phyloP scores from a whole-genome alignment of 2,888 invertebrate genomes.

The Dasysyrphus albostriatus region DNA sequence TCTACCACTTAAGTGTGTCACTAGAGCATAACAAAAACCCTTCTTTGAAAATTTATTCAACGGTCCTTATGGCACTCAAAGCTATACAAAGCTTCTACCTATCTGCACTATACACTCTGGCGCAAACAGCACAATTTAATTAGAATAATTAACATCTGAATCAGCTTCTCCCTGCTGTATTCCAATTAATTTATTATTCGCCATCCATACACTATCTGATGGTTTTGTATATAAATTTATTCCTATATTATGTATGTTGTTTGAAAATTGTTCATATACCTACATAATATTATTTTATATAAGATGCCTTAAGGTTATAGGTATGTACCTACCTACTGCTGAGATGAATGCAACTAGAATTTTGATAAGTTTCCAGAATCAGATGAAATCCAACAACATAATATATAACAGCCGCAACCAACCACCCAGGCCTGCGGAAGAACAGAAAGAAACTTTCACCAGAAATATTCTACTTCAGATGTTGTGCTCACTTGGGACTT shows the following conservation, averaged over 20 bases:
- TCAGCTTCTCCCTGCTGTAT: conserved; percentile 45
- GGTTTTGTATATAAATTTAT: conserved; percentile 18
- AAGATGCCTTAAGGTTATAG: conserved; percentile 25
- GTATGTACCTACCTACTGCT: neutral
- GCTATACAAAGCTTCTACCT: neutral
- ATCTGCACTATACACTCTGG: neutral
- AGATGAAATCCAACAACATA: conserved; percentile 24
- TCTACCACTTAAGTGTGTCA: conserved; percentile 29
- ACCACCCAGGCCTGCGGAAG: conserved; percentile 13
- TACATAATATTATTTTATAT: neutral
- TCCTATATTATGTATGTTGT: neutral
- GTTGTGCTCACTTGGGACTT: conserved; percentile 63
- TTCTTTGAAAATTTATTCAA: conserved; percentile 15
- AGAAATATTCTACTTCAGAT: conserved; percentile 49
- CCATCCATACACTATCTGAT: conserved; percentile 43
- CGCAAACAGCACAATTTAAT: conserved; percentile 56
- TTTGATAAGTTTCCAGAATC: conserved; percentile 44
- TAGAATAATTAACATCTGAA: conserved; percentile 61
- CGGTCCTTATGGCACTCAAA: conserved; percentile 4
- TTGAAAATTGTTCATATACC: too few species aligned
- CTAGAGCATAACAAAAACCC: conserved; percentile 32
- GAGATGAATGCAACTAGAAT: conserved; percentile 60
- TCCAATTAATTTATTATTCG: conserved; percentile 64
- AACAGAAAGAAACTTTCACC: conserved; percentile 53
- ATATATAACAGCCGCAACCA: neutral